Evolutionary conservation across 2,888 invertebrate species (phyloP), one percentile per base, ranked within the genome.

Genomic region (Meghimatium bilineatum): DNA sequence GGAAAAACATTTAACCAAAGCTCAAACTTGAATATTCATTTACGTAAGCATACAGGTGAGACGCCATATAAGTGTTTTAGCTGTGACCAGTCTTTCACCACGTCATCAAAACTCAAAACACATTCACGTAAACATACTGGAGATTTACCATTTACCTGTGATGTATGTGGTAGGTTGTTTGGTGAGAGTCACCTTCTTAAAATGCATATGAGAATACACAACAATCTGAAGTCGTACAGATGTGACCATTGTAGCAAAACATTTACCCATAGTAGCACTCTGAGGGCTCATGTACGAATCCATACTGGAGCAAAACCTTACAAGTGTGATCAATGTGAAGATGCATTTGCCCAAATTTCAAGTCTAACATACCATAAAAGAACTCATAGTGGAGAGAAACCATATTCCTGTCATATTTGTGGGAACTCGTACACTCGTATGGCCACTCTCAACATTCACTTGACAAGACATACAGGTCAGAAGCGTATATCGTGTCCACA

Each of bases 1-100:
- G 52, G 67, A 12, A 85, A 85, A 34, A 36, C 79, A 0, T 87
- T 86, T 49, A 66, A 81, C 23, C 80, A 84, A 44, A 66, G 76
- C 38, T 80, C 83, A 12, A 79, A 77, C 32, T 76, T 87, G 32
- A 77, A 75, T n/a, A 71, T 83, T 5, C 87, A 87, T 77, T 63
- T 80, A 66, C 69, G 83, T 23, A 49, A 76, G 26, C 87, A 87
- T 74, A 66, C 75, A 20, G 77, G 76, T n/a, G 80, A 74, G 52
- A 76, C 63, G 12, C 85, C 82, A 0, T 85, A 77, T 66, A 74
- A 60, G 38, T 85, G 85, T 36, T 60, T 34, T 6, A 63, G 10
- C 12, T 85, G 85, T 34, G 44, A 36, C n/a, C 71, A 83, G 34
- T 72, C 63, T 17, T 85, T 85, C 78, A 49, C 63, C 23, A 80